These are phyloP conservation scores for Istiophorus platypterus DNA, from an alignment of 2,113 vertebrate species.

Conservation along the genomic window DNA sequence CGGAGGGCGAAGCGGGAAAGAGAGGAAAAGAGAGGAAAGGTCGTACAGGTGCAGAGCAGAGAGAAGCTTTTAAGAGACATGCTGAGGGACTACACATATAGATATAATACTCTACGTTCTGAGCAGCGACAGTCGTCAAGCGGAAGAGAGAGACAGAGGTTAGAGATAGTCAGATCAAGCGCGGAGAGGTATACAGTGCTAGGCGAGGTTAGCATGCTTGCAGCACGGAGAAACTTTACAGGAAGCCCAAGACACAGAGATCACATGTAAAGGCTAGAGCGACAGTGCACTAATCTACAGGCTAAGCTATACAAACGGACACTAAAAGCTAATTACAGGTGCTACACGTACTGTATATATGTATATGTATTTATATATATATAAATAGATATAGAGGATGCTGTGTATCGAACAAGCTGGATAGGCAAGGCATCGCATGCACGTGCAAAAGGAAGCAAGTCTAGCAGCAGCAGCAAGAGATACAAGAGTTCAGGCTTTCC, in stretches of 20 bases:
- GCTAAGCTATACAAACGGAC: constrained; percentile 76
- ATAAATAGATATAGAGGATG: constrained; percentile 74
- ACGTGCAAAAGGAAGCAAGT: constrained; percentile 84
- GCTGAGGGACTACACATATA: constrained; percentile 76
- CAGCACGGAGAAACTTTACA: constrained; percentile 75
- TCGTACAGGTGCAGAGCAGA: constrained; percentile 71
- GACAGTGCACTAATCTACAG: constrained; percentile 82
- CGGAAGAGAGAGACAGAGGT: constrained; percentile 73
- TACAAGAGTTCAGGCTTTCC: constrained; percentile 59
- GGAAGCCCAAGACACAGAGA: constrained; percentile 75
- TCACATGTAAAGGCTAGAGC: constrained; percentile 81
- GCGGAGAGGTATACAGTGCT: constrained; percentile 71
- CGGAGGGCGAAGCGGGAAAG: constrained; percentile 75
- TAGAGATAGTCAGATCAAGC: constrained; percentile 76
- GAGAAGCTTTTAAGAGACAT: constrained; percentile 78
- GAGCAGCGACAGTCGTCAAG: constrained; percentile 77
- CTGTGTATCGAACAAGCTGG: constrained; percentile 79
- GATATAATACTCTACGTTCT: constrained; percentile 65
- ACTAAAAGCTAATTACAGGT: constrained; percentile 81
- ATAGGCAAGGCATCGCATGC: constrained; percentile 83
- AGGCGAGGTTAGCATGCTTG: constrained; percentile 84
- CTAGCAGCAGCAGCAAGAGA: constrained; percentile 75
- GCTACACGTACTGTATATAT: constrained; percentile 72
- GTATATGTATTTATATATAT: constrained; percentile 52
- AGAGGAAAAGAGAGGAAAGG: constrained; percentile 76